Evolutionary conservation across 2,888 invertebrate species (phyloP), one percentile per base, ranked within the genome.

Genomic region (Caprella mutica): DNA sequence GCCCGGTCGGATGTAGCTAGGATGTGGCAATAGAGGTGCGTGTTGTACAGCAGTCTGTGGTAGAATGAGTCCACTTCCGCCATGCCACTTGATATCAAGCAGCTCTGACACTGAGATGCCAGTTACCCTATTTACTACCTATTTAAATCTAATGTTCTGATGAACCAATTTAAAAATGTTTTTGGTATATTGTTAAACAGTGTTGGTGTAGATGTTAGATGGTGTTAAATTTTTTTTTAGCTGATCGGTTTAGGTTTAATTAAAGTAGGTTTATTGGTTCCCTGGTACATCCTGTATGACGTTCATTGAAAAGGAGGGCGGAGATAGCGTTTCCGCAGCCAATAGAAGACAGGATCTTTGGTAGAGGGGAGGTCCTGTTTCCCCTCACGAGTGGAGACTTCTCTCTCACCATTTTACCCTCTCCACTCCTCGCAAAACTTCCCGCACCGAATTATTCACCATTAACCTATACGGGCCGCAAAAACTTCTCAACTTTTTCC

Each of bases 271-370:
- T n/a, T n/a, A n/a, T n/a, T n/a, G n/a, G n/a, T n/a, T n/a, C n/a
- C n/a, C n/a, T n/a, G n/a, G n/a, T n/a, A n/a, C n/a, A n/a, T n/a
- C n/a, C n/a, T n/a, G n/a, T n/a, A n/a, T n/a, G n/a, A n/a, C n/a
- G n/a, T n/a, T n/a, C n/a, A n/a, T n/a, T n/a, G 44, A 46, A 33
- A 33, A 12, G 27, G 39, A 55, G 58, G 61, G 61, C 61, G 61
- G 61, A 44, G 55, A 43, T 52, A 26, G 17, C 55, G 55, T 53
- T 58, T 61, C 61, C 61, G 61, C 29, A 52, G 58, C 61, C 61
- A 61, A 61, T 61, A 61, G 61, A 55, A 33, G 43, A 55, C 58
- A 48, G 58, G 61, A 61, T 61, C 58, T 61, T 55, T 44, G 61
- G 61, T 58, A 38, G 44, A 55, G 61, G 61, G 61, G 52, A 58